phyloP scores from a whole-genome alignment of 2,113 vertebrate species.

The Maccullochella peelii region DNA sequence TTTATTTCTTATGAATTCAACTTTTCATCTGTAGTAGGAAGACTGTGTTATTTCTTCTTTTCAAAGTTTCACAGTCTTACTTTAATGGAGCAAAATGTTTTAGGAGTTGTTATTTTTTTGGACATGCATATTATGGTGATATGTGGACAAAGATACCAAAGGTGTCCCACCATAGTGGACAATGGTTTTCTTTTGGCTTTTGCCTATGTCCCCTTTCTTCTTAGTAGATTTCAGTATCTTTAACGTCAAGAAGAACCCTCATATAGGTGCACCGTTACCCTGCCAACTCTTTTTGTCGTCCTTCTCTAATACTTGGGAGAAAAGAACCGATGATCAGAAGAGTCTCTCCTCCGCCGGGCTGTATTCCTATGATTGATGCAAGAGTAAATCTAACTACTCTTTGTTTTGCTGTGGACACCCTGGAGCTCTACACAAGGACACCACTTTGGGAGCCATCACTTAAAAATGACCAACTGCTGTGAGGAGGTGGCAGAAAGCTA shows the following conservation, averaged over 20 bases:
- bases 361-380: not conserved
- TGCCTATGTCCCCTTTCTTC: not conserved
- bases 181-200: not conserved
- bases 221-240: not conserved
- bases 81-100: not conserved
- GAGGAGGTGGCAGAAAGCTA: slow-evolving; percentile 29
- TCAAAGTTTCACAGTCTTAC: not conserved
- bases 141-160: not conserved
- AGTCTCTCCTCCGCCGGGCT: not conserved
- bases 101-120: not conserved
- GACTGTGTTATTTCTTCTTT: not conserved
- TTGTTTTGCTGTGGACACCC: not conserved
- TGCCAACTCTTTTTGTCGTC: not conserved
- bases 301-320: not conserved
- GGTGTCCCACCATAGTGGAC: not conserved
- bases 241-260: not conserved
- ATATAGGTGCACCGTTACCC: not conserved
- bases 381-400: not conserved
- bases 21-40: not conserved
- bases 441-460: not conserved
- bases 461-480: slow-evolving; percentile 26
- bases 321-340: not conserved
- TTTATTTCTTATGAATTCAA: not conserved
- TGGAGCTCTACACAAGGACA: slow-evolving; percentile 12
- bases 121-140: not conserved